Evolutionary conservation across 2,797 vertebrate species (phyloP).

Genomic region (Acanthis flammea): DNA sequence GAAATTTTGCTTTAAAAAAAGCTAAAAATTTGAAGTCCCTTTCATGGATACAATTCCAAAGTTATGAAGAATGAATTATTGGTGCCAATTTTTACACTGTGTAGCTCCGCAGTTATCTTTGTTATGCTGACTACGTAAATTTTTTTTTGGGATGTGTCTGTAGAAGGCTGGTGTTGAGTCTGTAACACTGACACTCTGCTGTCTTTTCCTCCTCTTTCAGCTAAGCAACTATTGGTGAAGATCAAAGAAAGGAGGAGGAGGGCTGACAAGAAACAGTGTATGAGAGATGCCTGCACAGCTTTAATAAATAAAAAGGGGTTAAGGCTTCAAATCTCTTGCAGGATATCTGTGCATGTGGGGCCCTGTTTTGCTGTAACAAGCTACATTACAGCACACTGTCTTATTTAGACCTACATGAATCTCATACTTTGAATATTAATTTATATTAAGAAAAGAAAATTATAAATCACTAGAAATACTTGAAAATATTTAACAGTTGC

Average conservation of each 20-base stretch:
- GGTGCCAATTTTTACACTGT: background rate
- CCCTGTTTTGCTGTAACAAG: conserved; percentile 16
- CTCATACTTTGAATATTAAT: background rate
- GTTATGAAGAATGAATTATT: background rate
- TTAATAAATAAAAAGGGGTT: conserved; percentile 61
- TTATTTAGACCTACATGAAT: background rate
- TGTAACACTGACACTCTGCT: conserved; percentile 7
- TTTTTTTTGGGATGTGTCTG: conserved; percentile 25
- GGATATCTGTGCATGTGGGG: background rate
- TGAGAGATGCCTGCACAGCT: conserved; percentile 19
- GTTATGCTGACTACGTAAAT: background rate
- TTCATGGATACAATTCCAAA: background rate
- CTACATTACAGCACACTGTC: background rate
- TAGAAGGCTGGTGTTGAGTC: conserved; percentile 30
- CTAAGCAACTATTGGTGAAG: conserved; percentile 34
- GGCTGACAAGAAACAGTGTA: conserved; percentile 35
- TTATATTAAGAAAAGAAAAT: background rate
- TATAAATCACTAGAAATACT: background rate
- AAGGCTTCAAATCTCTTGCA: conserved; percentile 30
- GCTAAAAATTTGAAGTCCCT: background rate
- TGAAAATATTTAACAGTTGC: background rate
- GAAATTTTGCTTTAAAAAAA: background rate
- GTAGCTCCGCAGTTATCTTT: conserved; percentile 14
- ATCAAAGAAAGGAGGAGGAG: conserved; percentile 61
- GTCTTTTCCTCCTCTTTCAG: conserved; percentile 13